Evolutionary conservation across 2,113 vertebrate species (phyloP), one percentile per base, ranked within the genome.

Genomic region (Spilogale gracilis): DNA sequence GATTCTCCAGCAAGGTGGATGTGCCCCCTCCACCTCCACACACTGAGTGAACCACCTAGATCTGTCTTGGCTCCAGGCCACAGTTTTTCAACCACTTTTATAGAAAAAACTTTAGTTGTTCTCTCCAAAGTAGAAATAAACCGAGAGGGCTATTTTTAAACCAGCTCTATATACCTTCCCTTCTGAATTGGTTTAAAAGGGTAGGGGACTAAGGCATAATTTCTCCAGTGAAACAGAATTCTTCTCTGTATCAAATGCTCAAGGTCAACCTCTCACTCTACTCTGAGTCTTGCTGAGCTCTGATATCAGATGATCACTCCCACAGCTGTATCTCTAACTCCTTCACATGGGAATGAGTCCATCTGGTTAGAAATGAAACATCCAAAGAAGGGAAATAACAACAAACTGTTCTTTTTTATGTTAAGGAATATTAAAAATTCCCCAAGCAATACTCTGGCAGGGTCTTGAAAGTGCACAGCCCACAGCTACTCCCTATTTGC

Each of bases 121-220:
- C 13, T 56, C 21, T 58, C n/a, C 25, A 90, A 82, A 69, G 69
- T 79, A 89, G 79, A 92, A 92, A 86, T 54, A 69, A 93, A 93
- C 3, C 11, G 13, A 60, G 25, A 91, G 21, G 48, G 23, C 58
- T 48, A 14, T 85, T 23, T 11, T 50, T 67, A 90, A 83, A 69
- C 13, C 43, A 89, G 38, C 25, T 61, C 63, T 63, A 71, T 1
- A 79, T 16, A 60, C 11, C 54, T 67, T 91, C 87, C 71, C 58
- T 93, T 85, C 73, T 11, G 58, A 96, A 71, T 76, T 89, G 50
- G 60, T 18, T 73, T 63, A 52, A 61, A 94, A 81, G 25, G 52
- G 45, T 9, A 14, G 21, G 32, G 38, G 30, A 16, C 14, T 56
- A 7, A 25, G 38, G 74, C n/a, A 43, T 9, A 73, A 74, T 80